phyloP scores from a whole-genome alignment of 2,113 vertebrate genomes.

The Siphamia tubifer region DNA sequence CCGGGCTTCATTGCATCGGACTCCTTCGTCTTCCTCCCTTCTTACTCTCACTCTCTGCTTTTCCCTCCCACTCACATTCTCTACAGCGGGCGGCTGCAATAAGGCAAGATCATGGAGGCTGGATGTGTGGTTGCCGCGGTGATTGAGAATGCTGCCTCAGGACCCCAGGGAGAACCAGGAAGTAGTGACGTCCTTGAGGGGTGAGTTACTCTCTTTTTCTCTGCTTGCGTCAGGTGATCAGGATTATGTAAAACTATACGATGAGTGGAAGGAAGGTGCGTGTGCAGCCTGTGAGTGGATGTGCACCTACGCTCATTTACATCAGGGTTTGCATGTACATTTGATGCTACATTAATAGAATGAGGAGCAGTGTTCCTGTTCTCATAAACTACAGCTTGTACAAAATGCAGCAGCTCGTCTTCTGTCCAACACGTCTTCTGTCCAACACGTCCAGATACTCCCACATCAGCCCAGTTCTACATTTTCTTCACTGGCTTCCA shows the following conservation, averaged over 20 bases:
- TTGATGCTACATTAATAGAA: background rate
- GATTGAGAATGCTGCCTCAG: constrained; percentile 73
- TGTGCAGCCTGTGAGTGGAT: background rate
- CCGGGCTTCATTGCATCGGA: constrained; percentile 30
- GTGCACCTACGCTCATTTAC: background rate
- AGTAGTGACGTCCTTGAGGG: constrained; percentile 75
- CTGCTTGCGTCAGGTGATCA: constrained; percentile 20
- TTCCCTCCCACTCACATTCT: constrained; percentile 52
- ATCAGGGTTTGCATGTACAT: background rate
- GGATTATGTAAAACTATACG: constrained; percentile 13
- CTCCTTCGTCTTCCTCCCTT: constrained; percentile 23
- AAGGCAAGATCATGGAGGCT: constrained; percentile 79
- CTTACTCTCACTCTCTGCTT: constrained; percentile 7
- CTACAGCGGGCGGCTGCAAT: constrained; percentile 76
- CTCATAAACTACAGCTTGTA: too few relatives aligned
- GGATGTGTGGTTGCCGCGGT: constrained; percentile 78
- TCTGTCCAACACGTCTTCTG: too few relatives aligned
- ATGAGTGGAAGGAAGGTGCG: constrained; percentile 66
- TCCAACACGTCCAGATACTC: too few relatives aligned
- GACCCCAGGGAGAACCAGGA: constrained; percentile 71
- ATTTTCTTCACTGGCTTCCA: too few relatives aligned
- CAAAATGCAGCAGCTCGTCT: too few relatives aligned
- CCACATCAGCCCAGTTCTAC: too few relatives aligned
- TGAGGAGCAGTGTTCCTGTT: background rate
- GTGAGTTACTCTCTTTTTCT: constrained; percentile 63